These are phyloP conservation scores for Cecidostiba fungosa DNA, from an alignment of 2,888 invertebrate species.

Conservation along the genomic window DNA sequence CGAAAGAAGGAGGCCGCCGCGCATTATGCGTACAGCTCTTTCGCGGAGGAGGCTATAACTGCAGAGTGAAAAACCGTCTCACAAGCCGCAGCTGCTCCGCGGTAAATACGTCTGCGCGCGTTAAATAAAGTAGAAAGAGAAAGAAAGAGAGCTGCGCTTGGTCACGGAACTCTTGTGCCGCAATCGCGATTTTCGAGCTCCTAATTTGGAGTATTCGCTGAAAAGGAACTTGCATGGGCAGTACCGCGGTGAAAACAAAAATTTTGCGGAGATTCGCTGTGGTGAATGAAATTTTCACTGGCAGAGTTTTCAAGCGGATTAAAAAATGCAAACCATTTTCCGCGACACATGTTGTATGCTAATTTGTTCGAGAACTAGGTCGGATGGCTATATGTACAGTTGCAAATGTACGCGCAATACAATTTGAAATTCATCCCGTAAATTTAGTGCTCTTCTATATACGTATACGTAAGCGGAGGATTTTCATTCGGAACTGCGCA, in stretches of 20 bases:
- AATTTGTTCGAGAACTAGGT: constrained; percentile 13
- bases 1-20: constrained; percentile 29
- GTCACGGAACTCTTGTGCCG: neutral
- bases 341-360: constrained; percentile 14
- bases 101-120: neutral
- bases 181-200: constrained; percentile 8
- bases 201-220: neutral
- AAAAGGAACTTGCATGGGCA: neutral
- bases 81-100: neutral
- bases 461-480: neutral
- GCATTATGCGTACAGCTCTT: constrained; percentile 4
- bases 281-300: neutral
- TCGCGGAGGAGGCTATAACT: neutral
- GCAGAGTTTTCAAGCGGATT: neutral
- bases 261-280: neutral
- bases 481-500: neutral
- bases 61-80: neutral
- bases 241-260: too few relatives aligned
- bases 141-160: neutral
- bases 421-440: neutral
- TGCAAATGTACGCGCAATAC: neutral
- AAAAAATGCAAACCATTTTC: neutral
- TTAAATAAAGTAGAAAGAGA: neutral
- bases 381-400: neutral
- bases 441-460: neutral